Conservation (phyloP, 1,140 invertebrate genomes). For the Gonatopus flavifemur region DNA sequence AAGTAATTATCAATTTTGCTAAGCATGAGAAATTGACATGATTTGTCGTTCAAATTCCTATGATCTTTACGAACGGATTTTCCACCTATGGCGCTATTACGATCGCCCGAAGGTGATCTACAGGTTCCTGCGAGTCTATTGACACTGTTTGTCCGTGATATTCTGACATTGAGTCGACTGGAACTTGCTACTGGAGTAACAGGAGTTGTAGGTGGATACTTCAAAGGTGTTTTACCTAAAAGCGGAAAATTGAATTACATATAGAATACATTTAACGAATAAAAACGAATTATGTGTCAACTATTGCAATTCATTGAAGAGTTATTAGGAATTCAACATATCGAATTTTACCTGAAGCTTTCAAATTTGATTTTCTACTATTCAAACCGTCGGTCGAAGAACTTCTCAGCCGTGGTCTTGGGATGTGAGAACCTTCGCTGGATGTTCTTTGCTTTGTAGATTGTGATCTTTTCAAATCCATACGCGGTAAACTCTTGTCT, state of each 20-base stretch:
- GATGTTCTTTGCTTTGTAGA: constrained; percentile 21
- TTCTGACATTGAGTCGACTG: background rate
- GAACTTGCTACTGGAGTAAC: constrained; percentile 13
- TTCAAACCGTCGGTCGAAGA: constrained; percentile 33
- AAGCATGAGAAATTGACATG: constrained; percentile 41
- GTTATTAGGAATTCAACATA: too few relatives aligned
- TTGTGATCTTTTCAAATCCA: constrained; percentile 23
- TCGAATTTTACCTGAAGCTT: constrained; percentile 22
- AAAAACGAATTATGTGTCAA: background rate
- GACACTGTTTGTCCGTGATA: constrained; percentile 12
- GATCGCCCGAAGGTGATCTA: constrained; percentile 41
- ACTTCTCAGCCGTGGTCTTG: constrained; percentile 33
- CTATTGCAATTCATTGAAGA: background rate
- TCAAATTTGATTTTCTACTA: constrained; percentile 27
- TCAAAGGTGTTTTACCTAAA: constrained; percentile 26
- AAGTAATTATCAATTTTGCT: constrained; percentile 46
- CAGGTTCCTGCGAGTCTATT: constrained; percentile 5
- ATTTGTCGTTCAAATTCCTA: constrained; percentile 45
- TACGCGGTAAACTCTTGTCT: constrained; percentile 25
- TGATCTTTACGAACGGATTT: constrained; percentile 43
- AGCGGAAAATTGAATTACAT: background rate
- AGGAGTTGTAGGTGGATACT: constrained; percentile 20
- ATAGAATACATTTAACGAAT: background rate
- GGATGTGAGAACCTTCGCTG: constrained; percentile 36
- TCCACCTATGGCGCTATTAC: constrained; percentile 26